Base-by-base conservation (phyloP, 2,113 vertebrate species). In the Pedetes capensis region DNA sequence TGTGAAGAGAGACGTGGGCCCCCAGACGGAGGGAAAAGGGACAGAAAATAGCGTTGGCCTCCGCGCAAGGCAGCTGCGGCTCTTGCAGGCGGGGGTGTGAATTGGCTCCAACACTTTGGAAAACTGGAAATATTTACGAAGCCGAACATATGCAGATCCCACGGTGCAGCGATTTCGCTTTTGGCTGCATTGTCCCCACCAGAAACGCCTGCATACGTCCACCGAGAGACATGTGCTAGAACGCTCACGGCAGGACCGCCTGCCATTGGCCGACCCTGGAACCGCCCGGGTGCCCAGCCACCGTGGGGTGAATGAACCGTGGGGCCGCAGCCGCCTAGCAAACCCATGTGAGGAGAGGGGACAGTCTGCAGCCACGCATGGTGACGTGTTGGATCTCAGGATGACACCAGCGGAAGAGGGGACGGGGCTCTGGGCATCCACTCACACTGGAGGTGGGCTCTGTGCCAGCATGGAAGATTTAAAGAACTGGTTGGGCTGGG, bases 91-190 rank as follows among this genome's bases (percentile, higher is more conserved):
- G 91, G 89, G 55, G n/a, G 82, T 32, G 81, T 9, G 23, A 10
- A 34, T n/a, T 42, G 91, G 91, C 91, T 89, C n/a, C 17, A 55
- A 49, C 13, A 8, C 63, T 53, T 51, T 37, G 88, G 61, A 68
- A 76, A 78, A 71, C 66, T 61, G 95, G 89, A 68, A 68, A 74
- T 79, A 27, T 61, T 91, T 78, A 69, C 84, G 39, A n/a, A 27
- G 42, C 63, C 8, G 42, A 76, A 18, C 63, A 53, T 23, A 63
- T 34, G 69, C 25, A 42, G 34, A 44, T 23, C 49, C 88, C 3
- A 11, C 49, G 80, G 61, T 23, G 42, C 3, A 7, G 57, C 34
- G 1, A 2, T 42, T 42, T 75, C 55, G 16, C 63, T 87, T n/a
- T 27, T 16, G 51, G 64, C 81, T 39, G 10, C 9, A 61, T 37